Conservation (phyloP, 2,797 vertebrate genomes). For the Gadopsis marmoratus region DNA sequence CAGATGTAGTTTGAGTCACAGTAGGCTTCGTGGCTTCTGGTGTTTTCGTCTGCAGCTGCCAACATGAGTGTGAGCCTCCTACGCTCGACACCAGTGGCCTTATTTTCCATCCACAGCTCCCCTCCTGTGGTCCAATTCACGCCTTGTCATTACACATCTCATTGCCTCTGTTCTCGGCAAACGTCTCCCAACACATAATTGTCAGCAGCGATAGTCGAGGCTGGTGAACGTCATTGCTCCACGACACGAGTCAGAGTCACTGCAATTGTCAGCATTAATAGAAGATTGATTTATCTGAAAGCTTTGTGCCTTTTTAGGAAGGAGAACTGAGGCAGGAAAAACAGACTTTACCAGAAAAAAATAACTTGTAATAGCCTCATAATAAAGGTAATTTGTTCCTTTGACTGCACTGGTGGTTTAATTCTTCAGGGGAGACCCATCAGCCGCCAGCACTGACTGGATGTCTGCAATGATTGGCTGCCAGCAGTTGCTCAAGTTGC, state of each 20-base stretch:
- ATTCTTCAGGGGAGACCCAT: constrained; percentile 14
- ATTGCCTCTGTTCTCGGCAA: constrained; percentile 30
- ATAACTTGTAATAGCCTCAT: neutral
- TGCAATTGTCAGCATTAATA: neutral
- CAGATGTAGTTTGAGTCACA: constrained; percentile 72
- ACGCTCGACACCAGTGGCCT: constrained; percentile 61
- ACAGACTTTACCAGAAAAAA: constrained; percentile 10
- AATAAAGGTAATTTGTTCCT: constrained; percentile 7
- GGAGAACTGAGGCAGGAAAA: constrained; percentile 3
- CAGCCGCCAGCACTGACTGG: constrained; percentile 23
- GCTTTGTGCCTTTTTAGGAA: constrained; percentile 25
- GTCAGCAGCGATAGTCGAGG: neutral
- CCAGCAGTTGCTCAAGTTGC: constrained; percentile 57
- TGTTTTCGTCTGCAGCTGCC: constrained; percentile 50
- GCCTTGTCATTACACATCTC: constrained; percentile 43
- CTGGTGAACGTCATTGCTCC: constrained; percentile 3
- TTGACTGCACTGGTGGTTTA: constrained; percentile 30
- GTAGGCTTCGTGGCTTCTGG: constrained; percentile 46
- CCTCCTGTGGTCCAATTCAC: constrained; percentile 55
- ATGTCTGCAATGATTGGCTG: constrained; percentile 74
- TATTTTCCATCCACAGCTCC: constrained; percentile 65
- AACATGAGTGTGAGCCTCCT: constrained; percentile 56
- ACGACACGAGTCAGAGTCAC: neutral
- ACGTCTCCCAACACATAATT: neutral
- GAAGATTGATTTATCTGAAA: constrained; percentile 29